Base-by-base conservation (phyloP, 2,797 vertebrate species). In the Dromococcyx pavoninus region DNA sequence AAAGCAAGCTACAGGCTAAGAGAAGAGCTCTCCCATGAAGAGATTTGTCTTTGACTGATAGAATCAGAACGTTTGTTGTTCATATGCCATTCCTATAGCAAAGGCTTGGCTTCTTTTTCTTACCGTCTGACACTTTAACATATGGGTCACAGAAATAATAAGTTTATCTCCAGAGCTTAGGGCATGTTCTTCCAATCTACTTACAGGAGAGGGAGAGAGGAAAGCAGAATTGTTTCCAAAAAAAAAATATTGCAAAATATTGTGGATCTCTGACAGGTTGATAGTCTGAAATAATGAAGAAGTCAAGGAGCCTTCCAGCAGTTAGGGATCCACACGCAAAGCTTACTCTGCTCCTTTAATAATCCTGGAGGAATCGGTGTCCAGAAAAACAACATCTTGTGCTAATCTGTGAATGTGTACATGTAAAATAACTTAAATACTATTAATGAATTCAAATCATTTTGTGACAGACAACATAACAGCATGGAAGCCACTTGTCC, bases 401-500 rank as follows among this genome's bases (percentile, higher is more conserved):
- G 51, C 60, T 88, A 57, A 86, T 78, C 28, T 86, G 41, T 48
- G 50, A 80, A 86, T 15, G 73, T 13, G 1, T 60, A 81, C 2
- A 2, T 61, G 37, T 58, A 92, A 94, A 95, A 54, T 56, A 91
- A 66, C 69, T 78, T 94, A 58, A 48, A 23, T 25, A 15, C 48
- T 75, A 65, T 71, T 81, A 92, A 93, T 92, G 89, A 81, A 86
- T 67, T 85, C 64, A 94, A 94, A 91, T 83, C 51, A 51, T 78
- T 61, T 88, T 95, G 91, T 91, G 82, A 94, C 78, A 94, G 82
- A 94, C 87, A 91, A 53, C n/a, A 3, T 66, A 92, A 57, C 66
- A 92, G 92, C 92, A 81, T 56, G 87, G 75, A 93, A 94, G 48
- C 62, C 93, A 62, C 91, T 66, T 88, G 91, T 78, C 79, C 91